These are phyloP conservation scores for Pyralis farinalis DNA, from an alignment of 2,888 invertebrate species.

Conservation along the genomic window DNA sequence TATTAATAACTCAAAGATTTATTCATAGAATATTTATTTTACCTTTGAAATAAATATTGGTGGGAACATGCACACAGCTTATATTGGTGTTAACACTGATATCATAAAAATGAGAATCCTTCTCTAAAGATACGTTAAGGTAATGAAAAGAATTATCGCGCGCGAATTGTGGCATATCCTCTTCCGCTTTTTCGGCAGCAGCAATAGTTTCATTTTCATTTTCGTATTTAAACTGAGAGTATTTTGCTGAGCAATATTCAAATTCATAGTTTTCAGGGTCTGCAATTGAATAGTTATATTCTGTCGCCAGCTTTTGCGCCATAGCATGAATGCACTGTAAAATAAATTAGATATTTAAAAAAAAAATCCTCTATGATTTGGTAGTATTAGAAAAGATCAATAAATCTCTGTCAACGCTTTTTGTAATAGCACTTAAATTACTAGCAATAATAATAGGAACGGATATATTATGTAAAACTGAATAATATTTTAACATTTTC, in stretches of 20 bases:
- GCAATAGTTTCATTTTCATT: slow-evolving; percentile 19
- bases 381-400: no score
- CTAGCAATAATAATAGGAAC: no score
- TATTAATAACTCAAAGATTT: no score
- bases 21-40: slow-evolving; percentile 13
- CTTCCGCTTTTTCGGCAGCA: slow-evolving; percentile 10
- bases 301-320: slow-evolving; percentile 86
- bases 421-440: no score
- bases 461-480: no score
- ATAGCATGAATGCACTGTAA: slow-evolving; percentile 87
- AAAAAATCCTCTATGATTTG: no score
- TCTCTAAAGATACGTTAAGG: slow-evolving; percentile 81
- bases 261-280: slow-evolving; percentile 66
- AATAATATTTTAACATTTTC: no score
- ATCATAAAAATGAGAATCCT: slow-evolving; percentile 92
- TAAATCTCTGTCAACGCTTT: no score
- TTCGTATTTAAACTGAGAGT: slow-evolving; percentile 76
- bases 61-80: slow-evolving; percentile 96
- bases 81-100: slow-evolving; percentile 88
- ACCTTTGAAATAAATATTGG: slow-evolving; percentile 94
- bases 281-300: slow-evolving; percentile 65
- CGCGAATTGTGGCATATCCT: slow-evolving; percentile 48
- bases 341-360: slow-evolving; percentile 8
- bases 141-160: slow-evolving; percentile 57
- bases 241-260: slow-evolving; percentile 91